Base-by-base conservation (phyloP, 2,797 vertebrate genomes). In the Macroramphosus scolopax region DNA sequence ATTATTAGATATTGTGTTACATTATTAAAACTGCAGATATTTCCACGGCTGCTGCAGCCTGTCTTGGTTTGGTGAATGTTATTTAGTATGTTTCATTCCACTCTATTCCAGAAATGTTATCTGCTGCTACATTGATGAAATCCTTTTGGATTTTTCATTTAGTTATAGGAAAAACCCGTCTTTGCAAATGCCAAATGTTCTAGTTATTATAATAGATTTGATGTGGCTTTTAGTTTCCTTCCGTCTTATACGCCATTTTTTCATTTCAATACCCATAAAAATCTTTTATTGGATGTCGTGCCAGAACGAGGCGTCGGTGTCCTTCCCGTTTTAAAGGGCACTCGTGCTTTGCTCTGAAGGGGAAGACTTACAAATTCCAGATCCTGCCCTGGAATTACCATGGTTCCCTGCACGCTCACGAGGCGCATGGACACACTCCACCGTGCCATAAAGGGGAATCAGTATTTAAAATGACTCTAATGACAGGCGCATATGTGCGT, bases 51-150 rank as follows among this genome's bases (percentile, higher is more conserved):
- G 33, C 51, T 10, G 33, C 24, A 15, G 50, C 32, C 48, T 41
- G 45, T 48, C 69, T 68, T 67, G 53, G 51, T 70, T 55, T 25
- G 22, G 38, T 49, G 55, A 57, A 60, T 35, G 58, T 61, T 60
- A 78, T 80, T 77, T 63, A 50, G 32, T 59, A 35, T 43, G 69
- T 75, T 77, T 52, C 52, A 75, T 68, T 72, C 51, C 42, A 52
- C 58, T 71, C 58, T 46, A 61, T 52, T 45, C 36, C 41, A 34
- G 37, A 80, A 72, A 73, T 68, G 65, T 62, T 74, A 58, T 72
- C 54, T 62, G 68, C 52, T 63, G 61, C 40, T 37, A 36, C 51
- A 49, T 48, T 74, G 78, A 80, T 80, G 55, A 63, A 73, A 66
- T 63, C 1, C 54, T 44, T 54, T 13, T 15, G n/a, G 42, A 30